A percentile compares a stretch with the other conserved stretches of the same genome.
These are phyloP conservation scores for Agrypnus murinus DNA, from an alignment of 2,888 invertebrate species.

Conservation along the genomic window DNA sequence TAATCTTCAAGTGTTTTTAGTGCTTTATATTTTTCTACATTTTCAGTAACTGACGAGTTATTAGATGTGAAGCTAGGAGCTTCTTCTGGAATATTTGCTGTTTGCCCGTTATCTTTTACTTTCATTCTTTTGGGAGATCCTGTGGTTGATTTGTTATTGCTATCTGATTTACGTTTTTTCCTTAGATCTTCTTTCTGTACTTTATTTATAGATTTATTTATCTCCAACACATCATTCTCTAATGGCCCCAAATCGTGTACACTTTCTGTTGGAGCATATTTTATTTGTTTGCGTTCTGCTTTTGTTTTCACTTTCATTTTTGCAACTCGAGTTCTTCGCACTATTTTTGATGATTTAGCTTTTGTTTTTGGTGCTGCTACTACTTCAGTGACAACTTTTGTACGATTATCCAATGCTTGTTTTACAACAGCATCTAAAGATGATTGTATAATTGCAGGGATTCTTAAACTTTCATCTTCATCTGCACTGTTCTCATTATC, in stretches of 20 bases:
- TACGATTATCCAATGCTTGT: not conserved
- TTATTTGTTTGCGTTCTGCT: not conserved
- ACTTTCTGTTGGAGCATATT: not conserved
- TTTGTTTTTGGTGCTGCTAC: too few species aligned
- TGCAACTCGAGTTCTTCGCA: too few species aligned
- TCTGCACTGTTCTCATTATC: not conserved
- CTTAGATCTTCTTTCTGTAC: not conserved
- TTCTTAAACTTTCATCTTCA: not conserved
- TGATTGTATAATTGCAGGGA: not conserved
- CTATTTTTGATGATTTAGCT: too few species aligned
- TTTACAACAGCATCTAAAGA: conserved; percentile 11
- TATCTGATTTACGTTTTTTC: not conserved
- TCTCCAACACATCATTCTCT: not conserved
- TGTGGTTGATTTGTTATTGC: too few species aligned
- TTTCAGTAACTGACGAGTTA: too few species aligned
- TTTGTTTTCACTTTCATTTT: not conserved
- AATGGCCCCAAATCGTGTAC: not conserved
- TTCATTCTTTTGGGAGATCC: too few species aligned
- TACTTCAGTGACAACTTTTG: too few species aligned
- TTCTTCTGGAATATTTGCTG: too few species aligned
- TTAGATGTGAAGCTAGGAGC: too few species aligned
- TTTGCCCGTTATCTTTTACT: too few species aligned
- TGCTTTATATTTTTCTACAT: too few species aligned
- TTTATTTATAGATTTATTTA: not conserved
- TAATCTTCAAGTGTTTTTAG: too few species aligned